Base-by-base conservation (phyloP, 2,113 vertebrate species). In the Brachionichthys hirsutus region DNA sequence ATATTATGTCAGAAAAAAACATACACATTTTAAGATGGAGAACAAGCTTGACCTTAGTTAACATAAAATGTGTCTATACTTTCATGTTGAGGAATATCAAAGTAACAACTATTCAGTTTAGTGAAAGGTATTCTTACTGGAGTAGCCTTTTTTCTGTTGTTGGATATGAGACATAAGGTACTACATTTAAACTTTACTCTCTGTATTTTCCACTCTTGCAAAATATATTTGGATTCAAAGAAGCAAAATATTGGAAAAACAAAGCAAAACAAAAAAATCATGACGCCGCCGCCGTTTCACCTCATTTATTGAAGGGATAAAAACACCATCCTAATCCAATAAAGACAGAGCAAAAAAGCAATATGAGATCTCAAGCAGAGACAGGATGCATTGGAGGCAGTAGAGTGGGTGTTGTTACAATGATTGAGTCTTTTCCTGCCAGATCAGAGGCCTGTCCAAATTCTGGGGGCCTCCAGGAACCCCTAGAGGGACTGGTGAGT, bases 381-480 rank as follows among this genome's bases (percentile, higher is more conserved):
- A 64, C 55, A 54, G 66, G 54, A 52, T 66, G 63, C 44, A 63
- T 79, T 74, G 73, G 74, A 75, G 55, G 65, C 38, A 38, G 74
- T 74, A 66, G 70, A 75, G 80, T 83, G 82, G 76, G 76, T 79
- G 87, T 71, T 81, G 73, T 82, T 82, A 70, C 71, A 85, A 61
- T 85, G 81, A 86, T 81, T 85, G 77, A 86, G 82, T 85, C 82
- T 83, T 87, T 81, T 80, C 67, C 81, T 87, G 81, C 67, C 81
- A 79, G 76, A 87, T 80, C 75, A 88, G 78, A 84, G 82, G 79
- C 30, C 68, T 86, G 82, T 87, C 84, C 84, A 77, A 84, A 73
- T 59, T 53, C 47, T 45, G 50, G 71, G 68, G 54, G 75, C 38
- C 77, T 76, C 67, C 62, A 73, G 77, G 75, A 84, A 75, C 70